Evolutionary conservation across 2,797 vertebrate genomes (phyloP), one percentile per base, ranked within the genome.

Genomic region (Gastrophryne carolinensis): DNA sequence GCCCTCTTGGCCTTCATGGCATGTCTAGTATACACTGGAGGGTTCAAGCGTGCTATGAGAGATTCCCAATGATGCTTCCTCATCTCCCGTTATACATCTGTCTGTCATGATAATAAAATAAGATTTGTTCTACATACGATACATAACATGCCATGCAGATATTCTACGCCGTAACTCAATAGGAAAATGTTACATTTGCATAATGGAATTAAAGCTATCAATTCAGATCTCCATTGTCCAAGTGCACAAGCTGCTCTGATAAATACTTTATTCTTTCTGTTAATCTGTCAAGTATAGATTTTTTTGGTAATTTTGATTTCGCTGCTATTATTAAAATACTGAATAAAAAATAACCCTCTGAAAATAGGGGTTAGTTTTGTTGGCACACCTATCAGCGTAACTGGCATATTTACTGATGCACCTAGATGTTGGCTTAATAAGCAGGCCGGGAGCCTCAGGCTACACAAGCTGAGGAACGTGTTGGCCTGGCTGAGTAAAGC

Each of bases 71-170:
- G n/a, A n/a, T n/a, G n/a, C n/a, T n/a, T n/a, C n/a, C n/a, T n/a
- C n/a, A n/a, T n/a, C n/a, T n/a, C n/a, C n/a, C 54, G 53, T 67
- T 49, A 53, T 50, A 67, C 64, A 37, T 67, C 13, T 3, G 32
- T 19, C 32, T 53, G 54, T 67, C 64, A 53, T 67, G 12, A 58
- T 44, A 19, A 60, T 54, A 26, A 35, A 58, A 71, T 71, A 11
- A 71, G 37, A 71, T 58, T 58, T 71, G 37, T 47, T 71, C 54
- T 71, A 61, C 41, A 58, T 34, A 12, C 47, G 54, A 70, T 60
- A 61, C 56, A 50, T 71, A 60, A 60, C 54, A 6, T 29, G 7
- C 10, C 19, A 58, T 58, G 24, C 52, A 41, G 63, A 15, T 23
- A n/a, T 34, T 54, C 32, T 24, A 41, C 19, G 34, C 39, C 3